Evolutionary conservation across 2,888 invertebrate genomes (phyloP), one percentile per base, ranked within the genome.

Genomic region (Pachydiplax longipennis): DNA sequence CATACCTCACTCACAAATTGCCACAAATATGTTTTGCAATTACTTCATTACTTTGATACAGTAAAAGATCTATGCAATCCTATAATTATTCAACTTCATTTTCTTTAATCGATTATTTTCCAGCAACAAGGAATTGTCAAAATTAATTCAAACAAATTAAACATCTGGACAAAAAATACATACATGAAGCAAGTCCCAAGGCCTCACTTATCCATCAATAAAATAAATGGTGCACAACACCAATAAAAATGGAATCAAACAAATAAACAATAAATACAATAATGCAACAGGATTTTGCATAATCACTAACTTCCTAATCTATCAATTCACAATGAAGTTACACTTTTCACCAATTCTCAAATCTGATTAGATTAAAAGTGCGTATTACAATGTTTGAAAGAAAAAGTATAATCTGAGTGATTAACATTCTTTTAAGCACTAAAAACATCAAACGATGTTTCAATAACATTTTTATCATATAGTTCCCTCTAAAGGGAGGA

Each of bases 401-500:
- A 61, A 87, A 87, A 87, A 87, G 87, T 87, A 87, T 87, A 87
- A 65, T 87, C 87, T 87, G 87, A 87, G 87, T 87, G 87, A 87
- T 87, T 87, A 87, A 87, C 87, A 87, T 87, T 83, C 40, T 65
- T 37, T 87, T 83, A 83, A 87, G 87, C 37, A 61, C 87, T 87
- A 87, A 87, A 87, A 87, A 87, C 87, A 87, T 61, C 87, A 87
- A 37, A 31, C n/a, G 87, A 61, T 87, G 61, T n/a, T 53, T 87
- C 37, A 31, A 87, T 87, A 87, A 87, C 87, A 87, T 87, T 87
- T 87, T 61, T 65, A 61, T 53, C 53, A 53, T 73, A 31, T n/a
- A 87, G 87, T 87, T 87, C 87, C 87, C 87, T 18, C 18, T 65
- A 53, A 37, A 61, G 87, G 87, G 87, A 87, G 87, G 87, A 87